These are phyloP conservation scores for Dunckerocampus dactyliophorus DNA, from an alignment of 2,113 vertebrate genomes.

Conservation along the genomic window DNA sequence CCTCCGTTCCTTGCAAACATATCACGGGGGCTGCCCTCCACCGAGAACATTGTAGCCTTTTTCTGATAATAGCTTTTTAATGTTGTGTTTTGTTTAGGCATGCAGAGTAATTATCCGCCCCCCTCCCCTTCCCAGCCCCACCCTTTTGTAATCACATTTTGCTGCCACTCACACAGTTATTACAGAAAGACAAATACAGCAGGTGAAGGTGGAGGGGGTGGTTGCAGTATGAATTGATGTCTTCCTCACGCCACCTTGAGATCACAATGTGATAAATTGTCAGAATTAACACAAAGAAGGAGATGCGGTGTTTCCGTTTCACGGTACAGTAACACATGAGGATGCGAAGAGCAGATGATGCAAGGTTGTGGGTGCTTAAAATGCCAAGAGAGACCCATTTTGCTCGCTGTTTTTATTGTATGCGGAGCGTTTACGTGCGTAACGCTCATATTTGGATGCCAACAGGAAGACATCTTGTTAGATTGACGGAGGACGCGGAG, in stretches of 20 bases:
- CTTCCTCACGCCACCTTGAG: conserved; percentile 34
- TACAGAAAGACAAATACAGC: conserved; percentile 51
- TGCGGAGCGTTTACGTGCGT: conserved; percentile 45
- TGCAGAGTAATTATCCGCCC: conserved; percentile 33
- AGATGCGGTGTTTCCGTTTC: conserved; percentile 19
- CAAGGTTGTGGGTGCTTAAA: conserved; percentile 26
- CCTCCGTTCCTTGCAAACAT: conserved; percentile 46
- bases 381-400: conserved; percentile 34
- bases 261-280: conserved; percentile 57
- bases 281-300: conserved; percentile 49
- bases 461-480: conserved; percentile 56
- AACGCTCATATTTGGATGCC: conserved; percentile 53
- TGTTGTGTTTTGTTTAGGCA: conserved; percentile 59
- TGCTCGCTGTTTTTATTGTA: conserved; percentile 23
- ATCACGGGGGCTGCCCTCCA: conserved; percentile 59
- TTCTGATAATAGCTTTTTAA: conserved; percentile 73
- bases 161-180: conserved; percentile 54
- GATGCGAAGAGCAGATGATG: conserved; percentile 56
- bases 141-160: conserved; percentile 67
- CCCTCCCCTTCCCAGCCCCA: conserved; percentile 14
- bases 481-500: conserved; percentile 47
- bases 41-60: conserved; percentile 51
- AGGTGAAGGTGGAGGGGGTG: conserved; percentile 1
- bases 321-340: conserved; percentile 41
- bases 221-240: conserved; percentile 54